Evolutionary conservation across 2,888 invertebrate genomes (phyloP).

Genomic region (Nemotelus nigrinus): DNA sequence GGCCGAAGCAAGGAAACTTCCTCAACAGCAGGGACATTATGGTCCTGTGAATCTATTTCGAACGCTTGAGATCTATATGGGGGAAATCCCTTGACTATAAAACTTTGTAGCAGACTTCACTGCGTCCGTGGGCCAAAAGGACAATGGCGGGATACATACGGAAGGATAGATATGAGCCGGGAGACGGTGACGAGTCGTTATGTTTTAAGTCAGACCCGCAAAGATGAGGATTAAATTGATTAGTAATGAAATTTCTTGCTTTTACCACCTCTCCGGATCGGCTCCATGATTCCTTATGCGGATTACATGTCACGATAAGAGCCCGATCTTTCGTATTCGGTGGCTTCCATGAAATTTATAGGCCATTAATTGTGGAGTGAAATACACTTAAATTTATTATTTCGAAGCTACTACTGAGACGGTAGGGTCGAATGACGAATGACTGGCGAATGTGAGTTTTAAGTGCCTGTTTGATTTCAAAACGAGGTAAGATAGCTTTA

Average conservation of each 20-base stretch:
- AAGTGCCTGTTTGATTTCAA: conserved; percentile 2
- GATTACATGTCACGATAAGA: conserved; percentile 6
- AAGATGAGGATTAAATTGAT: conserved; percentile 56
- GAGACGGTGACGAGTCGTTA: background rate
- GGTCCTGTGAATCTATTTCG: background rate
- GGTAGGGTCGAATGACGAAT: background rate
- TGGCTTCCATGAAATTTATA: conserved; percentile 28
- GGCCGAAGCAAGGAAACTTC: background rate
- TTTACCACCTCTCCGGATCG: conserved; percentile 47
- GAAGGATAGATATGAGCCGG: background rate
- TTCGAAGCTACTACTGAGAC: conserved; percentile 3
- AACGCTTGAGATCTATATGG: conserved; percentile 8
- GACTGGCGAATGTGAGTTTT: conserved; percentile 3
- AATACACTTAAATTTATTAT: conserved; percentile 41
- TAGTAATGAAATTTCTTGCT: conserved; percentile 55
- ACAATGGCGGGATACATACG: conserved; percentile 1
- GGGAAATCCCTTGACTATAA: background rate
- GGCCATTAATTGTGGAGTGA: conserved; percentile 34
- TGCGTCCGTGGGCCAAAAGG: background rate
- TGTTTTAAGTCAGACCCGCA: conserved; percentile 49
- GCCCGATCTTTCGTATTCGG: conserved; percentile 20
- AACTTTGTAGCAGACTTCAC: background rate
- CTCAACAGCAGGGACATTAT: background rate
- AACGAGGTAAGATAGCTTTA: background rate
- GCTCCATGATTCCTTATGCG: conserved; percentile 2